phyloP scores from a whole-genome alignment of 37 sponge, comb jelly and placozoan genomes.

The Lycopodina hypogea region DNA sequence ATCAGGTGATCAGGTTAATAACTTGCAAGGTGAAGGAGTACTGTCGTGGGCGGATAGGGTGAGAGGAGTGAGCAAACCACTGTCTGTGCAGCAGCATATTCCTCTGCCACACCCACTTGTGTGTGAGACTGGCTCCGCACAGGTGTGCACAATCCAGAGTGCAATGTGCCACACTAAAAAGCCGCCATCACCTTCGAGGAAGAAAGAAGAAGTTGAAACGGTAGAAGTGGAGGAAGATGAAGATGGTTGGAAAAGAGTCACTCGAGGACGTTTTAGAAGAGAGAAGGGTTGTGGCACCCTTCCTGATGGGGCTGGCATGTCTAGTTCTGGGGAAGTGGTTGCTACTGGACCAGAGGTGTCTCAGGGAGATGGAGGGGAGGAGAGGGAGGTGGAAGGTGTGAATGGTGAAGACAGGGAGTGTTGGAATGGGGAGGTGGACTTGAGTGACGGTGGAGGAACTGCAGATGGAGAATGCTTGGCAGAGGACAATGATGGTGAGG shows the following conservation, averaged over 20 bases:
- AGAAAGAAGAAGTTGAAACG: neutral
- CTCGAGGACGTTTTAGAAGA: neutral
- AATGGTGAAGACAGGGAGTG: neutral
- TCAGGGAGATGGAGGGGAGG: too few relatives aligned
- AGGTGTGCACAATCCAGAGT: neutral
- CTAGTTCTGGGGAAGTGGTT: too few relatives aligned
- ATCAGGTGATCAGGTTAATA: neutral
- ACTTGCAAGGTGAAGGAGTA: neutral
- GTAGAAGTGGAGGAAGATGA: neutral
- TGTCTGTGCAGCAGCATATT: neutral
- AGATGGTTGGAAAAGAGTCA: constrained; percentile 8
- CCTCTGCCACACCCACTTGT: neutral
- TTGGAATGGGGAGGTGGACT: neutral
- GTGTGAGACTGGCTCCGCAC: neutral
- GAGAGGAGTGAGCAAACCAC: constrained; percentile 24
- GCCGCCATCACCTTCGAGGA: neutral
- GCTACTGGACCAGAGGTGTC: too few relatives aligned
- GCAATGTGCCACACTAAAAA: neutral
- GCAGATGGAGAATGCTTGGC: neutral
- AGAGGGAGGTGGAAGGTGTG: neutral
- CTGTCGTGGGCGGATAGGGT: constrained; percentile 68
- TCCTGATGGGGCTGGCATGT: too few relatives aligned
- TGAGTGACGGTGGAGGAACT: neutral
- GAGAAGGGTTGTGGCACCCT: too few relatives aligned
- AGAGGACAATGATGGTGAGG: neutral